Evolutionary conservation across 2,888 invertebrate genomes (phyloP), one percentile per base, ranked within the genome.

Genomic region (Melieria picta): DNA sequence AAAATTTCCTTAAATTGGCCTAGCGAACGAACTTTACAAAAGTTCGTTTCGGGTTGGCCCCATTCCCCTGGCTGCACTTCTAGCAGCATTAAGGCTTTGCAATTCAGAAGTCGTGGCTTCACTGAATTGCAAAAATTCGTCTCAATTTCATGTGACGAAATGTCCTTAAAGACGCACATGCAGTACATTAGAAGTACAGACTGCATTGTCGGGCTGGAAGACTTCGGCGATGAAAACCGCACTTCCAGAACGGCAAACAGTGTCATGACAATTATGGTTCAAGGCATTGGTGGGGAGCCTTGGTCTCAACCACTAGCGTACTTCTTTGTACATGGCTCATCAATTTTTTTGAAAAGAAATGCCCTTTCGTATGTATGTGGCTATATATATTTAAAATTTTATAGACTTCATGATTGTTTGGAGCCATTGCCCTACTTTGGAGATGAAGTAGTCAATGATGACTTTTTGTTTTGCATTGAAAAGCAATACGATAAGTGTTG

Each of bases 161-260:
- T 63, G 63, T n/a, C 63, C 4, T 30, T 63, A 16, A 63, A 13
- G 30, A 5, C 6, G 10, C 11, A 47, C 10, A 4, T 62, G 13
- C 13, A 48, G 3, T 63, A 48, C 6, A 50, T 42, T 52, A 64
- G 50, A 30, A 4, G 52, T 48, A 13, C 42, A n/a, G 64, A 64
- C 9, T 52, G 42, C 10, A 64, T 64, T 42, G 48, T 55, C n/a
- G 65, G 65, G 30, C 56, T 65, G 13, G 56, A 65, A 65, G 65
- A 65, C 45, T 65, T n/a, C 11, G 65, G 65, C 7, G 56, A 65
- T n/a, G 45, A 65, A n/a, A 56, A 65, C 56, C 56, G 42, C 7
- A 64, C 50, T 13, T 13, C 65, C 30, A 50, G 42, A 42, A 30
- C 43, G n/a, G 42, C 9, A 43, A 52, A 50, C 5, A 42, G 10